These are phyloP conservation scores for Athalia cordata DNA, from an alignment of 2,888 invertebrate genomes.

Conservation along the genomic window DNA sequence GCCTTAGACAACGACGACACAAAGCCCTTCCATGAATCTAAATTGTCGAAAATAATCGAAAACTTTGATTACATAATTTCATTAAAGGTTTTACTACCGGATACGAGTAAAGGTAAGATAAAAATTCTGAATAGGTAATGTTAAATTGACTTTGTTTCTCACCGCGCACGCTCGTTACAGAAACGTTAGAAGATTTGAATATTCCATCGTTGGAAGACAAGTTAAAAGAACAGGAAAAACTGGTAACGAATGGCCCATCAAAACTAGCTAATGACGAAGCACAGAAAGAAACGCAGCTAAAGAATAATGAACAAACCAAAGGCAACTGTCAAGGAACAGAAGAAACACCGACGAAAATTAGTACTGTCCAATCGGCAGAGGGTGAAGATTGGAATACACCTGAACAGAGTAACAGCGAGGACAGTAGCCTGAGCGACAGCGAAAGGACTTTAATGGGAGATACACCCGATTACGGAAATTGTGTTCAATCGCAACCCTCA, in stretches of 20 bases:
- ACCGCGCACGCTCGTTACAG: constrained; percentile 61
- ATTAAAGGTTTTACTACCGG: constrained; percentile 79
- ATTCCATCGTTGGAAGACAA: constrained; percentile 73
- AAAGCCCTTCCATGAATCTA: constrained; percentile 73
- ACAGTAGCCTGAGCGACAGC: constrained; percentile 85
- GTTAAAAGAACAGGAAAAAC: constrained; percentile 52
- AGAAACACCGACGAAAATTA: constrained; percentile 43
- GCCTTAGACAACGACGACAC: constrained; percentile 74
- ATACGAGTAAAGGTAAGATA: constrained; percentile 76
- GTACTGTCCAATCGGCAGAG: constrained; percentile 39
- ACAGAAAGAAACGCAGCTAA: constrained; percentile 23
- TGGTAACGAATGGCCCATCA: constrained; percentile 53
- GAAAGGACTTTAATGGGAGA: constrained; percentile 81
- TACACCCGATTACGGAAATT: constrained; percentile 74
- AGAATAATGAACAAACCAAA: constrained; percentile 33
- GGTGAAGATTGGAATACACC: constrained; percentile 65
- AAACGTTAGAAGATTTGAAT: constrained; percentile 73
- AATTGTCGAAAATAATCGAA: constrained; percentile 75
- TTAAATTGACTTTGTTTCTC: too few species aligned
- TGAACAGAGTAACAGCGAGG: constrained; percentile 85
- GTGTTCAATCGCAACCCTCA: constrained; percentile 48
- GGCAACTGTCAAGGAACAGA: not conserved
- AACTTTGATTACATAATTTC: constrained; percentile 79
- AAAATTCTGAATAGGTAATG: too few species aligned
- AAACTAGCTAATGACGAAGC: constrained; percentile 64